Base-by-base conservation (phyloP, 2,113 vertebrate species). In the Dromas ardeola region DNA sequence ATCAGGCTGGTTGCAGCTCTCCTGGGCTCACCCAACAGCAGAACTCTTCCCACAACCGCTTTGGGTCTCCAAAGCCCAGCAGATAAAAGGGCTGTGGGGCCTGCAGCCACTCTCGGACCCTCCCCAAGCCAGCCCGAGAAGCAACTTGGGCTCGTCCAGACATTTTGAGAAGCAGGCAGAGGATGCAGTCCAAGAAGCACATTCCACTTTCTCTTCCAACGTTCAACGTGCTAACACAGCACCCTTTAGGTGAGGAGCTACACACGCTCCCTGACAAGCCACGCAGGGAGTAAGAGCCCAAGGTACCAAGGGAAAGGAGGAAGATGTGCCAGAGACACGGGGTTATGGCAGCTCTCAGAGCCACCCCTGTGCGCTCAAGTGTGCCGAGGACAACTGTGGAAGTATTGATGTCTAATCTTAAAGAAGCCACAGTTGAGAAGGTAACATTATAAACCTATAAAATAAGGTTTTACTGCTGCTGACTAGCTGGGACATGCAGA, bases 401-500 rank as follows among this genome's bases (percentile, higher is more conserved):
- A 94, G 61, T 20, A 52, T 11, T 13, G 20, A 36, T 62, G 43
- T 26, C 85, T 52, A 32, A 45, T 66, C 88, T 49, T 65, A 81
- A 91, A 86, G 91, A 74, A 86, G 82, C 52, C 90, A 78, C 47
- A 47, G 45, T 45, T 18, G 65, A 69, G 86, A 95, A 95, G 69
- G 88, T 80, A 93, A 93, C 67, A 78, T 73, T 62, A 76, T 34
- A 92, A 93, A 97, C 43, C 92, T 92, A 81, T 71, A 93, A 97
- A 95, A 86, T 61, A 69, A 82, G 63, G 70, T 82, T 95, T 95
- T 93, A 95, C 81, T 88, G 92, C 71, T 73, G 90, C 71, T 91
- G 87, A 95, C 87, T 93, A 93, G 95, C 58, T 86, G 87, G 87
- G 90, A 95, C 95, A 96, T 15, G 85, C 78, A 56, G 85, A 95